Base-by-base conservation (phyloP, 1,140 invertebrate genomes). In the Dryas iulia region DNA sequence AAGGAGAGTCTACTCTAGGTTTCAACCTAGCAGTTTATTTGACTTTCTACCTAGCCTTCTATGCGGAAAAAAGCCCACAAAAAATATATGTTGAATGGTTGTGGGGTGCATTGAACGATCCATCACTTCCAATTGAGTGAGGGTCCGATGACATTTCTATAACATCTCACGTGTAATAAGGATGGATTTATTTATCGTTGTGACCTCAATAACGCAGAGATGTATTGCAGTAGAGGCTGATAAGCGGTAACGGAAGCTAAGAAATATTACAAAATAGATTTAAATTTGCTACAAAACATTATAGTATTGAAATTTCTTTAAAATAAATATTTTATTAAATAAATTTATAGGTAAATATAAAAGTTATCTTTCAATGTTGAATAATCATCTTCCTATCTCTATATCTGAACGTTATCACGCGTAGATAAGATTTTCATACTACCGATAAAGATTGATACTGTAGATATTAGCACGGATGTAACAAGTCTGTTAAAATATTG, bases 101-200 rank as follows among this genome's bases (percentile, higher is more conserved):
- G 23, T n/a, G 24, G 47, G n/a, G 18, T 31, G 26, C 52, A 54
- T 14, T 28, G 54, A 23, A 26, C 60, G 60, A 83, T 81, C 76
- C 70, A 80, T 81, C 79, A 83, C 78, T 76, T 75, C 74, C 77
- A 81, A 80, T 80, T 78, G 76, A 47, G 71, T 26, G 61, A 64
- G 77, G 73, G 71, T 72, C 60, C 64, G 72, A 47, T 72, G 76
- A 82, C 81, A 77, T 69, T 66, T 65, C 71, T 57, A 74, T 70
- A 73, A 59, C 59, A 71, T 72, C 60, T 74, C 73, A 73, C 71
- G 70, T 77, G 72, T 83, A 83, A 81, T 83, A 81, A 76, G 79
- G 78, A 78, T 77, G 74, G 74, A 83, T 83, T 76, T 82, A 82
- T 82, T 78, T 83, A 74, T 76, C 66, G 63, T 59, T 52, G 33